Evolutionary conservation across 1,140 invertebrate species (phyloP).

Genomic region (Zaprionus davidi): DNA sequence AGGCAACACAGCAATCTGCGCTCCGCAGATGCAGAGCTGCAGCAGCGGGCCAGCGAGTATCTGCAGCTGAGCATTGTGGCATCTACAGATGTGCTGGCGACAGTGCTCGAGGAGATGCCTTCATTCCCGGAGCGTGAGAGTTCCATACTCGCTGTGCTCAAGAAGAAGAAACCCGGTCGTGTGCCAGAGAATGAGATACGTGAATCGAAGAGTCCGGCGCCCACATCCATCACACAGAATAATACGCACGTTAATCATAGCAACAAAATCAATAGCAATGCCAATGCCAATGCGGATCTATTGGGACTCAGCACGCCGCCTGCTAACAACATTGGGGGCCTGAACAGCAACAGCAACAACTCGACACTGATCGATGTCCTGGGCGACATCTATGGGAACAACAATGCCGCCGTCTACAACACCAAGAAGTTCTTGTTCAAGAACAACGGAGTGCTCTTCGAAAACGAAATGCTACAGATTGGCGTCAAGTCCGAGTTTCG

Average conservation of each 20-base stretch:
- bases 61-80: constrained; percentile 98
- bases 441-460: constrained; percentile 98
- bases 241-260: constrained; percentile 85
- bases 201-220: constrained; percentile 91
- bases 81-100: constrained; percentile 98
- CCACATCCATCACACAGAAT: constrained; percentile 84
- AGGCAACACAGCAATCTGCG: constrained; percentile 97
- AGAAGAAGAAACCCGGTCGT: constrained; percentile 98
- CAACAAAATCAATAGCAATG: constrained; percentile 84
- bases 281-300: constrained; percentile 90
- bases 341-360: constrained; percentile 86
- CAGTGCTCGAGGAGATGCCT: constrained; percentile 99
- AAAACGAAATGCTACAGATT: constrained; percentile 99
- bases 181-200: constrained; percentile 93
- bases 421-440: constrained; percentile 98
- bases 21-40: constrained; percentile 98
- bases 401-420: constrained; percentile 89
- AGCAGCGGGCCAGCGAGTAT: constrained; percentile 99
- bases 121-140: constrained; percentile 99
- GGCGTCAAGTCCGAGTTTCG: constrained; percentile 98
- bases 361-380: constrained; percentile 93
- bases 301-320: constrained; percentile 93
- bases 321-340: constrained; percentile 87
- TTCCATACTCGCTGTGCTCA: constrained; percentile 97
- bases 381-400: constrained; percentile 92